These are phyloP conservation scores for Lates calcarifer DNA, from an alignment of 2,113 vertebrate species.

Conservation along the genomic window DNA sequence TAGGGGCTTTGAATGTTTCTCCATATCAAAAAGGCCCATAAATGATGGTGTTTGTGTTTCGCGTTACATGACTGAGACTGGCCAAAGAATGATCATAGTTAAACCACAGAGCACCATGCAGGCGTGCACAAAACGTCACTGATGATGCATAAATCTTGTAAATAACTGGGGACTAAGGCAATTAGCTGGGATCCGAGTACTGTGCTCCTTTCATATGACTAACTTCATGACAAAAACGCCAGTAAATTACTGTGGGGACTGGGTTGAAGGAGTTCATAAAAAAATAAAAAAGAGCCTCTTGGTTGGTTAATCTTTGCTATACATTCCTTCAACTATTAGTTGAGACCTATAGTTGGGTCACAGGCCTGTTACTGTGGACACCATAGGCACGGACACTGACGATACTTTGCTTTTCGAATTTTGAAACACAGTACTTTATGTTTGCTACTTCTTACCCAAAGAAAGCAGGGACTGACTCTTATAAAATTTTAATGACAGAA, in stretches of 20 bases:
- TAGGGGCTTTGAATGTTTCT: conserved; percentile 10
- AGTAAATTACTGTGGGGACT: neutral
- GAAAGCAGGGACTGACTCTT: neutral
- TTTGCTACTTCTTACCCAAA: neutral
- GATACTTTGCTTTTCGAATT: neutral
- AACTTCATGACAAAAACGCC: neutral
- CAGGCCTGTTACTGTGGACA: neutral
- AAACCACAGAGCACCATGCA: neutral
- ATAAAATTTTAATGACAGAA: neutral
- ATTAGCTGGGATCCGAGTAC: neutral
- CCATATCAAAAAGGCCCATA: conserved; percentile 21
- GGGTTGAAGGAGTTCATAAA: conserved; percentile 3
- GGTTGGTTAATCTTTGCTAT: neutral
- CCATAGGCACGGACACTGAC: neutral
- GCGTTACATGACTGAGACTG: neutral
- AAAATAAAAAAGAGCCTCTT: neutral
- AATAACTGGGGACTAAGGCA: neutral
- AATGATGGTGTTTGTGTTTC: conserved; percentile 25
- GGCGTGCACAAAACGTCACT: neutral
- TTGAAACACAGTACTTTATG: no score
- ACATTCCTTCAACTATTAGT: neutral
- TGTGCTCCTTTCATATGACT: neutral
- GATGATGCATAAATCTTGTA: neutral
- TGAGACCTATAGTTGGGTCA: neutral
- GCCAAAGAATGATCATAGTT: neutral